These are phyloP conservation scores for Agrypnus murinus DNA, from an alignment of 2,888 invertebrate genomes.

Conservation along the genomic window DNA sequence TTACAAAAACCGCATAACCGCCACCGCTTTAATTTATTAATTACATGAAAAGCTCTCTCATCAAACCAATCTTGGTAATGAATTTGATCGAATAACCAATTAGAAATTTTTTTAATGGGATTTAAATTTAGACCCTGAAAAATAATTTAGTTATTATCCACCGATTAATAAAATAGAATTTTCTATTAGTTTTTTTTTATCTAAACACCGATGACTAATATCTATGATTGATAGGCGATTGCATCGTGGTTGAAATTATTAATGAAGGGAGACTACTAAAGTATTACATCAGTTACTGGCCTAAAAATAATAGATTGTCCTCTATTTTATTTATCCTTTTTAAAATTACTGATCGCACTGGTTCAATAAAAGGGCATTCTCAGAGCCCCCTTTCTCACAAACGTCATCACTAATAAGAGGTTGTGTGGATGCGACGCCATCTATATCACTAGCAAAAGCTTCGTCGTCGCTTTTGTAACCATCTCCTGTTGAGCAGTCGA, in stretches of 20 bases:
- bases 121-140: no score
- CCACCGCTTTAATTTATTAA: slow-evolving; percentile 9
- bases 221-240: slow-evolving; percentile 47
- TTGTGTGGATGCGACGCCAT: slow-evolving; percentile 60
- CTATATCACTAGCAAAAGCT: slow-evolving; percentile 64
- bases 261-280: slow-evolving; percentile 39
- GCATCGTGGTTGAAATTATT: slow-evolving; percentile 44
- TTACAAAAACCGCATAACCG: not conserved
- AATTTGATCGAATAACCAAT: no score
- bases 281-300: slow-evolving; percentile 48
- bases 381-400: slow-evolving; percentile 65
- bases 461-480: slow-evolving; percentile 64
- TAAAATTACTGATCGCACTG: slow-evolving; percentile 61
- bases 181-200: slow-evolving; percentile 27
- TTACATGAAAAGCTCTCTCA: slow-evolving; percentile 6
- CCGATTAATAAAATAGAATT: slow-evolving; percentile 37
- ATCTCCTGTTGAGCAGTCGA: slow-evolving; percentile 63
- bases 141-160: not conserved
- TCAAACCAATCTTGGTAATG: not conserved
- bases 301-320: slow-evolving; percentile 48
- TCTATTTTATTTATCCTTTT: slow-evolving; percentile 14
- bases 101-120: no score
- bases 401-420: slow-evolving; percentile 63
- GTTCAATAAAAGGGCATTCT: slow-evolving; percentile 65
- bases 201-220: slow-evolving; percentile 46